Evolutionary conservation across 2,113 vertebrate species (phyloP).

Genomic region (Gymnogyps californianus): DNA sequence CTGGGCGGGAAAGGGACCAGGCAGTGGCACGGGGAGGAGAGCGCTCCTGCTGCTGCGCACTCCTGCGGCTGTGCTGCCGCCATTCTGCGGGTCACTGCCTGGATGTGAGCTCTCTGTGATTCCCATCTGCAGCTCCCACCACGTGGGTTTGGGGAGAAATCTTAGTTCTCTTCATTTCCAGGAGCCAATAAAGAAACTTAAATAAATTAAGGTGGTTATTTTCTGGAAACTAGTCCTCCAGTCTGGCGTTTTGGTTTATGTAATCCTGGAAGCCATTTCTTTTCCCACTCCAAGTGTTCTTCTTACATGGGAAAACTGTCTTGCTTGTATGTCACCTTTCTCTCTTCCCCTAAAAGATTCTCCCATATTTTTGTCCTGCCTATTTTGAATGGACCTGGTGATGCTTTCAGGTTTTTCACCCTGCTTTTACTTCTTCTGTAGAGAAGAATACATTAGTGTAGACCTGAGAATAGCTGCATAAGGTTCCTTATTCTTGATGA

Average conservation of each 20-base stretch:
- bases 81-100: not conserved
- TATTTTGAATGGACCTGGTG: not conserved
- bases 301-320: not conserved
- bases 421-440: not conserved
- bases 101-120: not conserved
- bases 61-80: not conserved
- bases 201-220: not conserved
- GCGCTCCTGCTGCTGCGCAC: rapidly evolving
- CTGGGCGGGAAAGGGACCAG: not conserved
- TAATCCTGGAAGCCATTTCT: not conserved
- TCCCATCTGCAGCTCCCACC: not conserved
- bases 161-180: not conserved
- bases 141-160: not conserved
- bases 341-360: not conserved
- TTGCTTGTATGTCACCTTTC: not conserved
- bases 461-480: not conserved
- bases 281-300: not conserved
- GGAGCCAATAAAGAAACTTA: not conserved
- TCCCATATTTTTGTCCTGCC: not conserved
- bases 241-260: not conserved
- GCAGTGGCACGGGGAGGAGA: rapidly evolving
- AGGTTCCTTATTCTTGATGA: not conserved
- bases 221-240: not conserved
- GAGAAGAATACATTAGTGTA: not conserved
- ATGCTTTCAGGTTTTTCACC: not conserved